Base-by-base conservation (phyloP, 2,113 vertebrate species). In the Serinus canaria region DNA sequence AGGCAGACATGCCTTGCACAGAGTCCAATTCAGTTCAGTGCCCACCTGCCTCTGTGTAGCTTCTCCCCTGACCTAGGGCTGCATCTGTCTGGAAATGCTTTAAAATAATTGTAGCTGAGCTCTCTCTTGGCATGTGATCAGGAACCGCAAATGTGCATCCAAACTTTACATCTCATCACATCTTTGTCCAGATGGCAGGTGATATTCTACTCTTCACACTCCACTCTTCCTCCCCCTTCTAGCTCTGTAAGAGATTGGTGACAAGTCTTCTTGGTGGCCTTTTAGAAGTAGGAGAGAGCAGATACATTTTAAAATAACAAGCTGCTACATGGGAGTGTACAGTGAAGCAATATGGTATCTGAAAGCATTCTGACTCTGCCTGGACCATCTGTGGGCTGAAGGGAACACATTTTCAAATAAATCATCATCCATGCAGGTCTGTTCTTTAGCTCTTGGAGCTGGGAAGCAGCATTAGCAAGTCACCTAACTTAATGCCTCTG, bases 101-200 rank as follows among this genome's bases (percentile, higher is more conserved):
- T 81, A 63, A 86, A 92, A 92, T 89, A 83, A 74, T 70, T 44
- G 60, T 74, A 77, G 92, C 80, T 93, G 83, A 95, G 94, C 76
- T 92, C 86, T 77, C 85, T 75, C 64, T 27, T 95, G 95, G 92
- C 83, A 52, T 58, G 73, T 52, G 89, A 93, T 74, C 83, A 92
- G 93, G 78, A 92, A 86, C 72, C 39, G 0, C 94, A 95, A 96
- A 86, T 94, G 75, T 94, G 79, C 92, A 96, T 96, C 88, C 92
- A 93, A 94, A 92, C 92, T 89, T 90, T 81, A 86, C 68, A 96
- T 92, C 86, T 95, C 80, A 93, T 93, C 95, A 63, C 73, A 93
- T 95, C 92, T 95, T 94, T 96, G 94, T 96, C 91, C 95, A 97
- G 94, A 96, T 97, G 96, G 96, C 94, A 96, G 96, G 94, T 97